Conservation (phyloP, 1,140 invertebrate species). For the Leptopilina clavipes region DNA sequence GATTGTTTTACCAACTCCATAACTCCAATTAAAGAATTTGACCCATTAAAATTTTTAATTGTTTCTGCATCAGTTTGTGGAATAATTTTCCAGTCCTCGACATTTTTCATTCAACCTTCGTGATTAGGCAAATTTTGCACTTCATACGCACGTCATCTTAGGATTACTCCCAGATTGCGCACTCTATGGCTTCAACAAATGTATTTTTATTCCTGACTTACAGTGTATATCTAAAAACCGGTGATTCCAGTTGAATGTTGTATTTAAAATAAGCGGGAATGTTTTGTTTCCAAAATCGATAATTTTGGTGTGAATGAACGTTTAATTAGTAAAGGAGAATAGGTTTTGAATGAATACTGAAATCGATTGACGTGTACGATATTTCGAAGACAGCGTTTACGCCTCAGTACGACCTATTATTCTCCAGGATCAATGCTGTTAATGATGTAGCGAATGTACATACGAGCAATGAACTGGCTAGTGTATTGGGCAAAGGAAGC, state of each 20-base stretch:
- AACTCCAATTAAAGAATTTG: no score
- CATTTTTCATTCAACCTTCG: background rate
- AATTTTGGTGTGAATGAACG: background rate
- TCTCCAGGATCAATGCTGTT: conserved; percentile 29
- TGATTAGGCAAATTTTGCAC: background rate
- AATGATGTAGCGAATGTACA: conserved; percentile 26
- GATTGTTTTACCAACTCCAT: no score
- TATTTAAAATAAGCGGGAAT: no score
- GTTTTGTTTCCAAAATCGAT: no score
- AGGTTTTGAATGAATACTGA: conserved; percentile 7
- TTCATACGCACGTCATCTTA: conserved; percentile 13
- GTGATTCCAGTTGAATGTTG: no score
- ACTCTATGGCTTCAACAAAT: background rate
- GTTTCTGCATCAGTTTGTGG: background rate
- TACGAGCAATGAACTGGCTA: background rate
- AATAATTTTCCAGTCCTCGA: background rate
- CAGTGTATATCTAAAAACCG: no score
- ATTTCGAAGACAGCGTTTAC: conserved; percentile 6
- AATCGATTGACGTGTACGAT: conserved; percentile 28
- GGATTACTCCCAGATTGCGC: background rate
- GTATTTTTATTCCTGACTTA: no score
- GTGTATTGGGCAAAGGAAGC: conserved; percentile 24
- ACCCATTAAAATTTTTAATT: no score
- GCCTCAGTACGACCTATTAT: conserved; percentile 25
- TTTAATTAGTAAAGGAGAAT: background rate